phyloP scores from a whole-genome alignment of 1,140 invertebrate genomes.

The Brevipalpus yothersi region DNA sequence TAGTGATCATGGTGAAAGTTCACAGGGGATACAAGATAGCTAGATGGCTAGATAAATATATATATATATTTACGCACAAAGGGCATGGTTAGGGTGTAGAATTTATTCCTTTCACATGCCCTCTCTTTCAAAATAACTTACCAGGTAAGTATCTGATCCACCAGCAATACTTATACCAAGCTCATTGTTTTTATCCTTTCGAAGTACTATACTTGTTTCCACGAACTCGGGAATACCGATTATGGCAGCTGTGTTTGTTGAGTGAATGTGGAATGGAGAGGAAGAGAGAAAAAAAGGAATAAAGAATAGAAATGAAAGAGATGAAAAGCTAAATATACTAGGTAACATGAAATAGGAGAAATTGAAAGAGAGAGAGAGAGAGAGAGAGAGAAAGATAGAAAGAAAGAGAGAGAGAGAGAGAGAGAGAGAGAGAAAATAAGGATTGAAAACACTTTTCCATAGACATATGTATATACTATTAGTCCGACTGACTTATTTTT shows the following conservation, averaged over 20 bases:
- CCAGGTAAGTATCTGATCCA: slow-evolving; percentile 15
- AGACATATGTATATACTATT: too few species aligned
- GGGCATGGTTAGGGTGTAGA: too few species aligned
- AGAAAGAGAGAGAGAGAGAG: background rate
- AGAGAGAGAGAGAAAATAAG: background rate
- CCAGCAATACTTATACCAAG: slow-evolving; percentile 14
- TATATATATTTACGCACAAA: too few species aligned
- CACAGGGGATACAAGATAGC: too few species aligned
- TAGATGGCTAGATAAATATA: too few species aligned
- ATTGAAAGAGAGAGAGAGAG: background rate
- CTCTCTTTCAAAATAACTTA: slow-evolving; percentile 7
- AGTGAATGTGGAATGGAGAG: background rate
- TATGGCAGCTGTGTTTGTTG: slow-evolving; percentile 6
- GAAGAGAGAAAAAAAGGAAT: background rate
- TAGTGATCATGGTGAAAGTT: too few species aligned
- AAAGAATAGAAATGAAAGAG: background rate
- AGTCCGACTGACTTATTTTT: too few species aligned
- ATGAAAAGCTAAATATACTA: background rate
- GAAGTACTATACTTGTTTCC: slow-evolving; percentile 15
- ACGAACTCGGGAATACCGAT: slow-evolving; percentile 16
- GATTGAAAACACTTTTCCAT: background rate
- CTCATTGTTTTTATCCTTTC: slow-evolving; percentile 15
- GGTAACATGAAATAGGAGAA: background rate
- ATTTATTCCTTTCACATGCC: background rate
- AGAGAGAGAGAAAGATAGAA: background rate